A percentile compares a stretch with the other conserved stretches of the same genome.
Conservation (phyloP, 2,113 vertebrate genomes). For the Myocastor coypus region DNA sequence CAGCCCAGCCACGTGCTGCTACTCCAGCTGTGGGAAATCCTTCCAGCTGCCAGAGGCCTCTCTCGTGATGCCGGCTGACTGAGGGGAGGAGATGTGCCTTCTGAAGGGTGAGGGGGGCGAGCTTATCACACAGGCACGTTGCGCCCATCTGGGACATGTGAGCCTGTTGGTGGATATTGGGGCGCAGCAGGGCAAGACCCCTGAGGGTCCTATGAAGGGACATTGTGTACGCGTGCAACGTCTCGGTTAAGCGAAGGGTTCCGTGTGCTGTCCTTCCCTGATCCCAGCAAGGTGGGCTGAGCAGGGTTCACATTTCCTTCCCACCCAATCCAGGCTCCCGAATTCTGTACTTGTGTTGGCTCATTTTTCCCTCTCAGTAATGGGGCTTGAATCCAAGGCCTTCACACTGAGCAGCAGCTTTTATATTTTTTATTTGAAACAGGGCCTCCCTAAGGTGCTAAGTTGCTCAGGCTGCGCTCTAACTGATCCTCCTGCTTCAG, state of each 20-base stretch:
- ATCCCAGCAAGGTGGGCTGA: background rate
- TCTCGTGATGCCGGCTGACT: background rate
- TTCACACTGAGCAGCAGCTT: background rate
- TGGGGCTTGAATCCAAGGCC: background rate
- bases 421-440: background rate
- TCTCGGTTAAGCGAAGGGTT: background rate
- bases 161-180: background rate
- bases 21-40: constrained; percentile 13
- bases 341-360: no score
- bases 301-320: background rate
- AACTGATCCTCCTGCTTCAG: background rate
- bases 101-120: background rate
- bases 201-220: background rate
- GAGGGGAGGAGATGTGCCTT: background rate
- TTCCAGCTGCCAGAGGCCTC: constrained; percentile 22
- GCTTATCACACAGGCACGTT: no score
- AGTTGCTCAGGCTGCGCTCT: background rate
- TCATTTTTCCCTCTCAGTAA: no score
- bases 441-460: background rate
- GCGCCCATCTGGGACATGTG: background rate
- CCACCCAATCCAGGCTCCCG: background rate
- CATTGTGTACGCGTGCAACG: background rate
- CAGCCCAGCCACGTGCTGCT: constrained; percentile 55
- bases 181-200: background rate
- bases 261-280: accelerated